A percentile compares a stretch with the other conserved stretches of the same genome.
Conservation (phyloP, 2,113 vertebrate species). For the Ciconia boyciana region DNA sequence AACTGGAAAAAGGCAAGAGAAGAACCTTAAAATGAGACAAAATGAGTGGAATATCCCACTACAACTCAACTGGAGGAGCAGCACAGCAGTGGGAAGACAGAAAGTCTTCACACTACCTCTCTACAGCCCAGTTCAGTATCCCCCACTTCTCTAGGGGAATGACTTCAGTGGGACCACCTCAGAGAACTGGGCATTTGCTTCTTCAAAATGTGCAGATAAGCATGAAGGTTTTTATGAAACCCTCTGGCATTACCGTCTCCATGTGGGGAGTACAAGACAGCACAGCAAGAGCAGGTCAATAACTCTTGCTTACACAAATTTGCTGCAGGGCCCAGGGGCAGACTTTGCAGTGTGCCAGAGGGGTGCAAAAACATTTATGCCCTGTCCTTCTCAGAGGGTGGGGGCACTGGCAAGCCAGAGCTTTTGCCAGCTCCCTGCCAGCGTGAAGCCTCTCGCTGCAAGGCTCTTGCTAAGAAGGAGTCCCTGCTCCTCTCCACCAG, state of each 20-base stretch:
- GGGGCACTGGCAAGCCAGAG: background rate
- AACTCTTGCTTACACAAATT: background rate
- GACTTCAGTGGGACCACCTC: background rate
- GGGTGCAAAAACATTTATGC: background rate
- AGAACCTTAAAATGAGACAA: background rate
- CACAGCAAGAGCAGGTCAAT: background rate
- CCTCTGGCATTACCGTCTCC: background rate
- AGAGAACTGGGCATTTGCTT: background rate
- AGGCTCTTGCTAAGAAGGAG: background rate
- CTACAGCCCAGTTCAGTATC: background rate
- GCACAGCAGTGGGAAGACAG: background rate
- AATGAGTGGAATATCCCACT: background rate
- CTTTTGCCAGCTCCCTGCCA: background rate
- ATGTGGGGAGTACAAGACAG: accelerated
- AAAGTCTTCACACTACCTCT: background rate
- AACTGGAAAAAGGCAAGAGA: background rate
- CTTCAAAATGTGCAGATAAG: background rate
- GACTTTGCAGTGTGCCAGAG: background rate
- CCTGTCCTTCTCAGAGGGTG: background rate
- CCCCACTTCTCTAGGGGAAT: background rate
- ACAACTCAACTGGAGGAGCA: background rate
- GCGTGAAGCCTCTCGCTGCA: background rate
- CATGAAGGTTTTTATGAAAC: background rate
- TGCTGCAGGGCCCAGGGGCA: background rate
- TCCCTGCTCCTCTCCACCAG: background rate